phyloP scores from a whole-genome alignment of 2,113 vertebrate genomes.

The Microcebus jonahi region DNA sequence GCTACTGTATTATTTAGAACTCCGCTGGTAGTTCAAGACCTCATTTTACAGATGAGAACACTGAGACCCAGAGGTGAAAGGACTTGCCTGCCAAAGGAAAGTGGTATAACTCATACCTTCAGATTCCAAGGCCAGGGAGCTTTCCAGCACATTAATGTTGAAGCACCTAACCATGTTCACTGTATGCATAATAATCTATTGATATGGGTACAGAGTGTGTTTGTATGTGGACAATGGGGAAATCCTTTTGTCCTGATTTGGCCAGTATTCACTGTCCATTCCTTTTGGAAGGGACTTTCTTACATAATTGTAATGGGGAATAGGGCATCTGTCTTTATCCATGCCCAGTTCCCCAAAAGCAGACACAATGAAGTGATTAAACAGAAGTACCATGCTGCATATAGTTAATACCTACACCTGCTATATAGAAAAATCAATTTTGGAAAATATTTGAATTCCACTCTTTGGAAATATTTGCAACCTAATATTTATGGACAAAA shows the following conservation, averaged over 20 bases:
- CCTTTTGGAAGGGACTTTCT: not conserved
- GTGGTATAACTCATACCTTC: not conserved
- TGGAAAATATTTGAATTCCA: not conserved
- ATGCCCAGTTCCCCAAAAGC: not conserved
- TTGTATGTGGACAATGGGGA: not conserved
- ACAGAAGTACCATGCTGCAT: not conserved
- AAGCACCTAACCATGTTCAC: fast-evolving
- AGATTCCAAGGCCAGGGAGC: not conserved
- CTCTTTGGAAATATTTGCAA: not conserved
- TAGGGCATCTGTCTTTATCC: not conserved
- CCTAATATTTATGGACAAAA: not conserved
- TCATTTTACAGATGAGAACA: not conserved
- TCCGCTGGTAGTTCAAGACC: not conserved
- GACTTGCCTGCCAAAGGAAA: not conserved
- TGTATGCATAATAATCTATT: not conserved
- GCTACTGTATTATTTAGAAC: not conserved
- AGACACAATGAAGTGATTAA: not conserved
- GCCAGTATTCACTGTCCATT: not conserved
- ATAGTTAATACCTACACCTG: not conserved
- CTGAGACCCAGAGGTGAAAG: not conserved
- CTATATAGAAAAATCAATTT: not conserved
- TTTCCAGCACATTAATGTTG: not conserved
- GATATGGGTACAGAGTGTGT: not conserved
- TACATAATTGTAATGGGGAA: too few species aligned
- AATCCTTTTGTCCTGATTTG: not conserved